Base-by-base conservation (phyloP, 1,140 invertebrate genomes). In the Homalodisca vitripennis region DNA sequence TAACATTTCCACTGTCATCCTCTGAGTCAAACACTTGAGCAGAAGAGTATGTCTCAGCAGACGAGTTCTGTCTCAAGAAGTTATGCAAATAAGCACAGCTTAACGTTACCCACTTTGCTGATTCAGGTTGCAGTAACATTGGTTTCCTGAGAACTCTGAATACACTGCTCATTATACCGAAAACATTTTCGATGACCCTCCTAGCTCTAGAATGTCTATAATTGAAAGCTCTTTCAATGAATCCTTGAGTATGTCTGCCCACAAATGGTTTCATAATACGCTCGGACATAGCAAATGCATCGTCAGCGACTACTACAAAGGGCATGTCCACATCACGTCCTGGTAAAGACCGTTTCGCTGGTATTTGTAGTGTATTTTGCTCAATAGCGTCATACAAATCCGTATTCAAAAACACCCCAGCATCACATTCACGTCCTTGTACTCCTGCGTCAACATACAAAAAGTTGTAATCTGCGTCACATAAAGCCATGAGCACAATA, bases 171-270 rank as follows among this genome's bases (percentile, higher is more conserved):
- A 84, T 71, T 65, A 85, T 83, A n/a, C 83, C 83, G 75, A 85
- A 85, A 3, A 78, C 78, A 76, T 84, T 85, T 77, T 85, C 83
- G 1, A 83, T 76, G 24, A 81, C 76, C 68, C 78, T 75, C 22
- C 80, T 71, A 30, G 78, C 77, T 64, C 78, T 71, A 20, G 73
- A 78, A 26, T 80, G 48, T 31, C 76, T 68, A 73, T 81, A 77
- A 70, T 81, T 81, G 72, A 77, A 82, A 67, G 78, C 70, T 68
- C 76, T 74, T 68, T 79, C 66, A 67, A 71, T 70, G 46, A 73
- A 71, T 27, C 76, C 74, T 34, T 82, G 81, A 29, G 81, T 73
- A 71, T 84, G 77, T 24, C 79, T 75, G 63, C 77, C 78, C 48
- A 78, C 73, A 75, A 84, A 85, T 69, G 77, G 77, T 71, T 83